Evolutionary conservation across 2,888 invertebrate genomes (phyloP), one percentile per base, ranked within the genome.

Genomic region (Adelognathus sp.): DNA sequence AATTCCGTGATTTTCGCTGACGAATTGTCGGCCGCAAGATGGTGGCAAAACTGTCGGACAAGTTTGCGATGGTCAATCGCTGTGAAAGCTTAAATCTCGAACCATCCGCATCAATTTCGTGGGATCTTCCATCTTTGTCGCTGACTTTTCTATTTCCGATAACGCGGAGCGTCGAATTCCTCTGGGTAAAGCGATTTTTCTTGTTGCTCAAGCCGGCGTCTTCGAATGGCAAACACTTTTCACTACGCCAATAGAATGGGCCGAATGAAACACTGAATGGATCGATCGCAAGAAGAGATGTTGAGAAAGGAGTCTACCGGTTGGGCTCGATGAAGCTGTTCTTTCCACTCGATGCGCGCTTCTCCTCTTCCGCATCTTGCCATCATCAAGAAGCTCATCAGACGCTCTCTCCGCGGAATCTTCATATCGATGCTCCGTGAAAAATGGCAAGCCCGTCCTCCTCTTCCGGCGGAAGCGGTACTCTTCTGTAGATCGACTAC

Each of bases 291-390:
- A 18, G 50, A 36, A 27, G 33, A 50, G 39, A 61, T 18, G 60
- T 21, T 11, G 44, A 14, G 64, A 16, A 69, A 14, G 29, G 44
- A 66, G 52, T 64, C 73, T 70, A 70, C 54, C 39, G 61, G 54
- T 66, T 77, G 60, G 64, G 44, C 64, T 70, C 74, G 77, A 80
- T 80, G 66, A 77, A 80, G 60, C 50, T 61, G 39, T 50, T 63
- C 54, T 73, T 73, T 69, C 69, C 18, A 52, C 36, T 14, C 33
- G 18, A 52, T 60, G 7, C 16, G 33, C 52, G 24, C 50, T 72
- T 44, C 58, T 73, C 33, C 41, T 64, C 27, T 56, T 18, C 7
- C 41, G 60, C 39, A 36, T 58, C 58, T 44, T 63, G 64, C 44
- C n/a, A 41, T 71, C 76, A 64, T 60, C 76, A 52, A 60, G 54